Conservation (phyloP, 2,888 invertebrate genomes). For the Eupelmus urozonus region DNA sequence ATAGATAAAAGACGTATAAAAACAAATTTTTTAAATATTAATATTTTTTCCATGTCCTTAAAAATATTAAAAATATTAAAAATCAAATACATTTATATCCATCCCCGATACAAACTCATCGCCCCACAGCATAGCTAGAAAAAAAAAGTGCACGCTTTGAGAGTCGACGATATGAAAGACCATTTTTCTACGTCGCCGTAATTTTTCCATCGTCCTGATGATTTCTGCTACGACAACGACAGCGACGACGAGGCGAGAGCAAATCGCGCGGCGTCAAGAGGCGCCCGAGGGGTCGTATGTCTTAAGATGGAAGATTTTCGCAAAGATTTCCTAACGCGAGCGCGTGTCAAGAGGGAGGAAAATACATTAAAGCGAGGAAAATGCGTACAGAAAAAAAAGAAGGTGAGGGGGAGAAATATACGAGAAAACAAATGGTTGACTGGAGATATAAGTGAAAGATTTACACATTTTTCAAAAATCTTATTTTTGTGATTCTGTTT, state of each 20-base stretch:
- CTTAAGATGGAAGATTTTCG: slow-evolving; percentile 42
- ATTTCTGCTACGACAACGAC: slow-evolving; percentile 25
- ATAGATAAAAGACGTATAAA: too few relatives aligned
- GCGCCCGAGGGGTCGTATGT: slow-evolving; percentile 38
- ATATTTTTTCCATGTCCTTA: too few relatives aligned
- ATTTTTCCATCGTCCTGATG: slow-evolving; percentile 50
- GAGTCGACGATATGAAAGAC: slow-evolving; percentile 21
- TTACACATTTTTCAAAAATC: background rate
- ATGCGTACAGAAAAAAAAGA: slow-evolving; percentile 1
- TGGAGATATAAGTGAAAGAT: background rate
- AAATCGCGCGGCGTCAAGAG: slow-evolving; percentile 37
- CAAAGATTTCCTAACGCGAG: slow-evolving; percentile 52
- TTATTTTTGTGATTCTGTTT: background rate
- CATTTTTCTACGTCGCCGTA: slow-evolving; percentile 45
- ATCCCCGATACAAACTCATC: too few relatives aligned
- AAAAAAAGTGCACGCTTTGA: background rate
- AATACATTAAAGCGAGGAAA: slow-evolving; percentile 36
- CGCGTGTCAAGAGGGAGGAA: slow-evolving; percentile 24
- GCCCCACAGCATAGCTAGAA: too few relatives aligned
- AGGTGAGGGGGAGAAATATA: background rate
- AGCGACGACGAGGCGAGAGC: slow-evolving; percentile 11
- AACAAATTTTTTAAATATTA: too few relatives aligned
- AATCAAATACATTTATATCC: too few relatives aligned
- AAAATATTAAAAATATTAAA: too few relatives aligned
- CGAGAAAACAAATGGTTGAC: slow-evolving; percentile 10